Evolutionary conservation across 2,113 vertebrate species (phyloP), one percentile per base, ranked within the genome.

Genomic region (Etheostoma spectabile): DNA sequence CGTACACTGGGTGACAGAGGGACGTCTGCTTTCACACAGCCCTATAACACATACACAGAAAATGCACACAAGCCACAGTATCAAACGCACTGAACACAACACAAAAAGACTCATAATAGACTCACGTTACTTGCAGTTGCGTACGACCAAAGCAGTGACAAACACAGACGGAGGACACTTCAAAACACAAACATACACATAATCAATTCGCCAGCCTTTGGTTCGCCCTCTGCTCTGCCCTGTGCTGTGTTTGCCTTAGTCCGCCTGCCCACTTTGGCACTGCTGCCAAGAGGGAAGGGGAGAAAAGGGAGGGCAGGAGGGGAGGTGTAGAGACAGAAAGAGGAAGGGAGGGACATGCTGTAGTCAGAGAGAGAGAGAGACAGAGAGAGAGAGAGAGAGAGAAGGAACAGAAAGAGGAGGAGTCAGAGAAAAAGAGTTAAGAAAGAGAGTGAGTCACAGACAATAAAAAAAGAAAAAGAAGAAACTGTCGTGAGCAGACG

Each of bases 181-280:
- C 77, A 80, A 82, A 89, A 90, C 79, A 87, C 85, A 89, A 87
- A 90, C 83, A 83, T 48, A 80, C 82, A 83, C 82, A 82, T 77
- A 59, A 89, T 88, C 86, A 82, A 88, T 87, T 88, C 61, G 82
- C 91, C 91, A 93, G 91, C 88, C 86, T 90, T 88, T 79, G 85
- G 88, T 91, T 92, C 84, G 85, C 92, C 92, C 92, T 93, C 86
- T 88, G 91, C 92, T 92, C 92, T 93, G 92, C 91, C 92, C 89
- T 87, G 92, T 73, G 86, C 88, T 88, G 84, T 82, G 91, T 91
- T 93, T 86, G 88, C 93, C 73, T 90, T 85, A 53, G 62, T 92
- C 87, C 46, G 91, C 91, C 93, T 91, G 93, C 93, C 93, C 91
- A 92, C 90, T 94, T 93, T 93, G 93, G 93, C 92, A 93, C 84